phyloP scores from a whole-genome alignment of 1,140 invertebrate genomes.

The Acromyrmex charruanus region DNA sequence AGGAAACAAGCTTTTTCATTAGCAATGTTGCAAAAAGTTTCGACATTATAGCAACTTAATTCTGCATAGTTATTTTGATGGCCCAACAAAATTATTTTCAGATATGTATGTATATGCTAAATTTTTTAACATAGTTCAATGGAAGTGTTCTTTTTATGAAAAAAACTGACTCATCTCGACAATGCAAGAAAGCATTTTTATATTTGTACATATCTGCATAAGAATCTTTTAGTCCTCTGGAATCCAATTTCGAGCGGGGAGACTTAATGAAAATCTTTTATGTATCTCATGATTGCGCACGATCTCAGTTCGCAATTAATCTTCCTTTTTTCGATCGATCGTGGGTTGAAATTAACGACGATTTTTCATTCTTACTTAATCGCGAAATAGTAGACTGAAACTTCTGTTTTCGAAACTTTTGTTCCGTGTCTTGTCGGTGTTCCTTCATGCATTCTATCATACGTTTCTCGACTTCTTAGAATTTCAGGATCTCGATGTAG shows the following conservation, averaged over 20 bases:
- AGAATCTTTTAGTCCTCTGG: neutral
- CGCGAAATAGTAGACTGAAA: conserved; percentile 6
- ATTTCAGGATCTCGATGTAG: neutral
- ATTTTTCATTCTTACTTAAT: neutral
- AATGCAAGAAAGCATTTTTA: neutral
- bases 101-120: no score
- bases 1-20: no score
- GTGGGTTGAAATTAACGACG: conserved; percentile 28
- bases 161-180: neutral
- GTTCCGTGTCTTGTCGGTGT: neutral
- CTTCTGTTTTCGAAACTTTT: conserved; percentile 26
- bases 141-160: neutral
- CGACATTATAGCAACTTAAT: no score
- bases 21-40: no score
- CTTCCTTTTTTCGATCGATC: conserved; percentile 17
- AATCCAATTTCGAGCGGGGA: neutral
- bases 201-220: neutral
- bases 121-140: no score
- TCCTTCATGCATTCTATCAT: conserved; percentile 75
- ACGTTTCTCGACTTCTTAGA: neutral
- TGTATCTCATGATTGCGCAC: neutral
- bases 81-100: no score
- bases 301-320: neutral
- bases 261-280: conserved; percentile 7
- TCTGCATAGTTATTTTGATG: no score